Conservation (phyloP, 2,888 invertebrate genomes). For the Anarsia innoxiella region DNA sequence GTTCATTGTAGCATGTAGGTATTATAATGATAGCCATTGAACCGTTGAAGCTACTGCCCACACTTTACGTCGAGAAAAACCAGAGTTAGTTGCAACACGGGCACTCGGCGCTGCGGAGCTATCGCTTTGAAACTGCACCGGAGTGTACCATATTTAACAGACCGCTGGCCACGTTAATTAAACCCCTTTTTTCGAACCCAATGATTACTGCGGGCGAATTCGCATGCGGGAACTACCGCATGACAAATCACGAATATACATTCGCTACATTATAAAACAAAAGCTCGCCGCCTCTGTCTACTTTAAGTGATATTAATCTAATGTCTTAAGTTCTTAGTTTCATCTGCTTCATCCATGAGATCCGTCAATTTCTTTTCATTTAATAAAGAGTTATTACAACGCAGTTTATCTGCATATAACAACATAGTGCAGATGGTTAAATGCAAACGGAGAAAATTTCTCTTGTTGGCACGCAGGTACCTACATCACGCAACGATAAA, state of each 20-base stretch:
- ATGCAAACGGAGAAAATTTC: slow-evolving; percentile 31
- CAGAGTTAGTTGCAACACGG: slow-evolving; percentile 20
- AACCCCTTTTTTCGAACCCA: slow-evolving; percentile 26
- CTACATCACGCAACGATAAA: slow-evolving; percentile 40
- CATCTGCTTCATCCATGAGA: too few species aligned
- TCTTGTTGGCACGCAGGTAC: slow-evolving; percentile 40
- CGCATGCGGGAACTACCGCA: too few species aligned
- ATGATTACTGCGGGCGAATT: slow-evolving; percentile 3
- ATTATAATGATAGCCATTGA: slow-evolving; percentile 9
- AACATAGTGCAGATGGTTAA: slow-evolving; percentile 2
- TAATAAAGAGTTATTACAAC: too few species aligned
- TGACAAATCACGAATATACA: too few species aligned
- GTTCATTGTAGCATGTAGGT: not conserved
- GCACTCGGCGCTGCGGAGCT: slow-evolving; percentile 34
- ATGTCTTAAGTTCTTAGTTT: too few species aligned
- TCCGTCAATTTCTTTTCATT: too few species aligned
- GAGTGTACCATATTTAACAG: slow-evolving; percentile 52
- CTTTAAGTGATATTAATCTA: too few species aligned
- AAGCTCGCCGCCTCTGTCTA: too few species aligned
- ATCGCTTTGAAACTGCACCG: slow-evolving; percentile 57
- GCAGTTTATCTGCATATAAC: slow-evolving; percentile 5
- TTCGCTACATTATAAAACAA: too few species aligned
- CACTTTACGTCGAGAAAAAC: slow-evolving; percentile 18
- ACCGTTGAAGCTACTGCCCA: slow-evolving; percentile 18
- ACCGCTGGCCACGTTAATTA: slow-evolving; percentile 56